Base-by-base conservation (phyloP, 2,797 vertebrate genomes). In the Anas acuta region DNA sequence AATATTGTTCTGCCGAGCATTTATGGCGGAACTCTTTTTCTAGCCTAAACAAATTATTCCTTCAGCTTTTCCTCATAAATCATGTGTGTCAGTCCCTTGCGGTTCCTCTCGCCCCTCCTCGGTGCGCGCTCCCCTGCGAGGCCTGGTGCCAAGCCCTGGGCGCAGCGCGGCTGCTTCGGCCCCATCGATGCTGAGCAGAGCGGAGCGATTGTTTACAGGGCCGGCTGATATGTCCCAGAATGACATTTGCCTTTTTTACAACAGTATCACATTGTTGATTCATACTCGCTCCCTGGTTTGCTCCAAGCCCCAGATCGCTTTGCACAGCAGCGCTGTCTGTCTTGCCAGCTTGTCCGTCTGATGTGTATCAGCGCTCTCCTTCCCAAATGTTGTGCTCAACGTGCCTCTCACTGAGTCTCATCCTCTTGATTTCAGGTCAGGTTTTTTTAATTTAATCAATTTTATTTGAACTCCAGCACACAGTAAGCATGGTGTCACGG, bases 211-310 rank as follows among this genome's bases (percentile, higher is more conserved):
- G 92, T 94, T 94, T 78, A 33, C 70, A 92, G 79, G 3, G 4
- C 58, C 83, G 93, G 35, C 72, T 89, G 84, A 35, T 83, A n/a
- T 87, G 91, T 93, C 95, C 93, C 56, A 89, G 73, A 78, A 75
- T 72, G 92, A 89, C 94, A 92, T 92, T 96, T 95, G 92, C 72
- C 75, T 93, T 95, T 96, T 90, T 65, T n/a, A 57, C 73, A 93
- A 96, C 94, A 95, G 69, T 91, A 70, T 81, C 54, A 60, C 84
- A 89, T 88, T 96, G 95, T 95, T 2, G 3, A 91, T 94, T 94
- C 75, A 91, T 87, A 35, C 56, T 75, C 0, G 0, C 6, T 73
- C 33, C 26, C 33, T 0, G 0, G 33, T 83, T 89, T 6, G 14
- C 41, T 83, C 74, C 32, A 33, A 61, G 15, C 6, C 39, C 16